Conservation (phyloP, 2,888 invertebrate genomes). For the Amphipoea lucens region DNA sequence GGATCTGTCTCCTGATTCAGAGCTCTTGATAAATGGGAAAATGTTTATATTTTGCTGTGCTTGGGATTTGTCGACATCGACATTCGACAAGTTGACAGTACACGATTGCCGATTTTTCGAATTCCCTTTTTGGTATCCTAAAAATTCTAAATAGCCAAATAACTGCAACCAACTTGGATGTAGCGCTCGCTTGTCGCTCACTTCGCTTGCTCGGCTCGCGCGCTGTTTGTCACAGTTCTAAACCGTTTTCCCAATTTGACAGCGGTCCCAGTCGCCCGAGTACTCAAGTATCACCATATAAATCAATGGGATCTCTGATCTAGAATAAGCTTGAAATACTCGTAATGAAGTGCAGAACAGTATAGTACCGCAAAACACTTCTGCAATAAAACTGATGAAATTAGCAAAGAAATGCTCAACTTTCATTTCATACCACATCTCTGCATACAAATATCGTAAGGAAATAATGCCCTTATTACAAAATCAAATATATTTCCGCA, state of each 20-base stretch:
- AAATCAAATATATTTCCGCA: slow-evolving; percentile 33
- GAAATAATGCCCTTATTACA: slow-evolving; percentile 14
- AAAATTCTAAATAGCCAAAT: not conserved
- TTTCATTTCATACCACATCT: not conserved
- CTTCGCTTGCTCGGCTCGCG: not conserved
- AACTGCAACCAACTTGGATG: not conserved
- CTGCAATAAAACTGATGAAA: not conserved
- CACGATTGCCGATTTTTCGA: not conserved
- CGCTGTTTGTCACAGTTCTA: not conserved
- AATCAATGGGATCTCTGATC: not conserved
- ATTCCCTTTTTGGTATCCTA: not conserved
- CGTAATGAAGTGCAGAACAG: not conserved
- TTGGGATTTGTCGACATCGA: not conserved
- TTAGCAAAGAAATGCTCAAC: not conserved
- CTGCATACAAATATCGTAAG: not conserved
- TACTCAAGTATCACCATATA: not conserved
- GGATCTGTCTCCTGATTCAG: not conserved
- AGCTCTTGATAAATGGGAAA: not conserved
- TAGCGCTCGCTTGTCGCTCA: not conserved
- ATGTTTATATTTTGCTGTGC: not conserved
- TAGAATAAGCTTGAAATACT: no score
- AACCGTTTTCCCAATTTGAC: no score
- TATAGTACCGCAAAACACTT: not conserved
- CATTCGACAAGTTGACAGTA: not conserved
- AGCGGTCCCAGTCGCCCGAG: not conserved